phyloP scores from a whole-genome alignment of 1,140 invertebrate species.

The Asobara japonica region DNA sequence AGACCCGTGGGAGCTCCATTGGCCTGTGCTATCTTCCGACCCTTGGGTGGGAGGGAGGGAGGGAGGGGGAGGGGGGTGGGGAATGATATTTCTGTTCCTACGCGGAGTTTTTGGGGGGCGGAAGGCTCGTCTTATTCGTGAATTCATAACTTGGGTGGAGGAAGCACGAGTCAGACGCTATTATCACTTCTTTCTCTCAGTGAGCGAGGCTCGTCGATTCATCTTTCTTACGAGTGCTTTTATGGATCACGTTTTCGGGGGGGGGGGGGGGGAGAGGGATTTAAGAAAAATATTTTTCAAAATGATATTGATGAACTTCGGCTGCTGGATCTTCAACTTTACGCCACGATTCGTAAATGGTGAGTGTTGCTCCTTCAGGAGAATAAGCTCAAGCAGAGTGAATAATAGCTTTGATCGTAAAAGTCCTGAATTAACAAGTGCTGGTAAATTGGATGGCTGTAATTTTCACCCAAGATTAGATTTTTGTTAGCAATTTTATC shows the following conservation, averaged over 20 bases:
- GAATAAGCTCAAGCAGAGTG: too few relatives aligned
- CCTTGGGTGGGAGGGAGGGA: too few relatives aligned
- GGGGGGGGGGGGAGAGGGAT: too few relatives aligned
- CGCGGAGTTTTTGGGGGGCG: background rate
- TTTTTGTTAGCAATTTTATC: too few relatives aligned
- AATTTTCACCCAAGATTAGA: too few relatives aligned
- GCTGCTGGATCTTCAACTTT: too few relatives aligned
- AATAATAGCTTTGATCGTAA: too few relatives aligned
- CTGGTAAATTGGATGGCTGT: too few relatives aligned
- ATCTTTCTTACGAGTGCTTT: background rate
- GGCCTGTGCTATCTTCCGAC: background rate
- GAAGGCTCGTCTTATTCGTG: background rate
- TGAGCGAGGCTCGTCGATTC: slow-evolving; percentile 8
- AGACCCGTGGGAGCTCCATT: background rate
- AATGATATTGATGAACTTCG: too few relatives aligned
- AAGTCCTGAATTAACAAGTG: too few relatives aligned
- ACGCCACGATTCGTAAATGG: background rate
- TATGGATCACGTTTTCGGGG: slow-evolving; percentile 4
- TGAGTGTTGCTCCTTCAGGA: too few relatives aligned
- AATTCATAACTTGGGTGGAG: slow-evolving; percentile 17
- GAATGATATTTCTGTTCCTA: background rate
- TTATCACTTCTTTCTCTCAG: background rate
- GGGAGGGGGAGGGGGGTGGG: too few relatives aligned
- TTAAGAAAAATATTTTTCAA: background rate
- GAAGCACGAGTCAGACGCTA: background rate